phyloP scores from a whole-genome alignment of 1,140 invertebrate species.

The Lerema accius region DNA sequence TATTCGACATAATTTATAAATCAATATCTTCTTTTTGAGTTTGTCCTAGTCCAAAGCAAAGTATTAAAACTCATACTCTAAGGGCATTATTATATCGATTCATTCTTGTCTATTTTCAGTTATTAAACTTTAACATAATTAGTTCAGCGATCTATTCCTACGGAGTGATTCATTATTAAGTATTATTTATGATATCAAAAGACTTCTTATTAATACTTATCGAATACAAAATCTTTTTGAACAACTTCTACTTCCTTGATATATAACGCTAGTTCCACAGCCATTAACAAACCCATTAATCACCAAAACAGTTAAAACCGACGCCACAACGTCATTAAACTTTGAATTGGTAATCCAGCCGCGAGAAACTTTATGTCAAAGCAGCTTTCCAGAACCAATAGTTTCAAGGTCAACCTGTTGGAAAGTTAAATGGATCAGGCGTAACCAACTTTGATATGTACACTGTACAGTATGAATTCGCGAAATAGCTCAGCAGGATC shows the following conservation, averaged over 20 bases:
- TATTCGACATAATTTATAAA: too few relatives aligned
- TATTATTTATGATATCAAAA: too few relatives aligned
- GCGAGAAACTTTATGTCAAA: slow-evolving; percentile 9
- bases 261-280: background rate
- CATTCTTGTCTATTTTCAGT: too few relatives aligned
- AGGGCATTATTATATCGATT: too few relatives aligned
- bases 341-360: slow-evolving; percentile 15
- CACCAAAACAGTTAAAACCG: slow-evolving; percentile 4
- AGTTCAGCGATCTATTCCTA: background rate
- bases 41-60: too few relatives aligned
- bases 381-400: slow-evolving; percentile 6
- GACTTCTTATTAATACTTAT: too few relatives aligned
- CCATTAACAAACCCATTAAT: slow-evolving; percentile 3
- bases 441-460: slow-evolving; percentile 2
- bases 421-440: slow-evolving; percentile 6
- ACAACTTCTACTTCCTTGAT: background rate
- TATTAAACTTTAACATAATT: too few relatives aligned
- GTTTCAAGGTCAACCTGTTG: slow-evolving; percentile 15
- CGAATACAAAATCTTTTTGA: too few relatives aligned
- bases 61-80: too few relatives aligned
- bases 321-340: slow-evolving; percentile 12
- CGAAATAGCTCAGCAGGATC: too few relatives aligned
- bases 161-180: too few relatives aligned
- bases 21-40: too few relatives aligned
- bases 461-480: background rate